Percentiles rank a stretch among this genome's conserved stretches.
phyloP scores from a whole-genome alignment of 2,113 vertebrate genomes.

The Gymnocephalus cernua region DNA sequence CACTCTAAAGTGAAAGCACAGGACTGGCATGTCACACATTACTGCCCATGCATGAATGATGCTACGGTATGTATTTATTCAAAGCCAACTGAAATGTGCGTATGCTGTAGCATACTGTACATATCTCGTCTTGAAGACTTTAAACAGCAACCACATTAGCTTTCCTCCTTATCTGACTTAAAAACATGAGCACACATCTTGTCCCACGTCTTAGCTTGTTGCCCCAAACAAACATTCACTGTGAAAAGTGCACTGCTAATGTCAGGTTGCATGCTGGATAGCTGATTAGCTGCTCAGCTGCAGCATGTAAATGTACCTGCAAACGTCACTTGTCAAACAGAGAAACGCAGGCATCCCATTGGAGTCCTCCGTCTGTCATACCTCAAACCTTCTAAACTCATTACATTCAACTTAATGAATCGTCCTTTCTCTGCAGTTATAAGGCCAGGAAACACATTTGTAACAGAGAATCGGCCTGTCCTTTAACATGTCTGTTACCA shows the following conservation, averaged over 20 bases:
- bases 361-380: not conserved
- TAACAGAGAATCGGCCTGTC: not conserved
- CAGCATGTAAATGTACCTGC: not conserved
- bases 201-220: not conserved
- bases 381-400: not conserved
- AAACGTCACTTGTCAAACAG: not conserved
- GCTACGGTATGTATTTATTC: constrained; percentile 1
- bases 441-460: not conserved
- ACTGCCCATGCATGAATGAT: constrained; percentile 13
- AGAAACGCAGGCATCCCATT: not conserved
- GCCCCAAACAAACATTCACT: not conserved
- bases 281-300: not conserved
- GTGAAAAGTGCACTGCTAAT: too few species aligned
- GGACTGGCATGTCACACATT: constrained; percentile 13
- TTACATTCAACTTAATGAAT: not conserved
- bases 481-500: not conserved
- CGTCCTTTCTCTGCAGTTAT: not conserved
- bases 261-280: not conserved
- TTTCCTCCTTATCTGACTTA: not conserved
- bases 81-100: too few species aligned
- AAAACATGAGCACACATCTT: not conserved
- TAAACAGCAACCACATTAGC: not conserved
- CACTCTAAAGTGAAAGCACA: not conserved
- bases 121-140: not conserved
- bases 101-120: too few species aligned